A percentile compares a stretch with the other conserved stretches of the same genome.
Evolutionary conservation across 1,140 invertebrate genomes (phyloP).

Genomic region (Bombus sibiricus): DNA sequence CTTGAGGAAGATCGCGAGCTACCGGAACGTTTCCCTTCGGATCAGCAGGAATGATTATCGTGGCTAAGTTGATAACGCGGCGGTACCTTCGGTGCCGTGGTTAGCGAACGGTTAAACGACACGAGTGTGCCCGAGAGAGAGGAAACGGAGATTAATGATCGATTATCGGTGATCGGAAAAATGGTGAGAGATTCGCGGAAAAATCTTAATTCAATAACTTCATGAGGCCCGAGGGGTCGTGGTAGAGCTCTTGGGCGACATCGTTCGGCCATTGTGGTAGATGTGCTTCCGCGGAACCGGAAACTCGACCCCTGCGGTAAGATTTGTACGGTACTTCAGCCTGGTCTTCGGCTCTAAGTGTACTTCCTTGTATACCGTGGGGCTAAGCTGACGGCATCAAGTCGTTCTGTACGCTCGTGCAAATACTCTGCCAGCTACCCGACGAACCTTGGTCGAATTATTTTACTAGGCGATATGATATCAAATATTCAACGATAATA

Average conservation of each 20-base stretch:
- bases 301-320: slow-evolving; percentile 57
- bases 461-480: background rate
- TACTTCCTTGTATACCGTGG: slow-evolving; percentile 71
- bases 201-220: slow-evolving; percentile 48
- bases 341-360: slow-evolving; percentile 65
- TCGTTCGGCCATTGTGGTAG: slow-evolving; percentile 59
- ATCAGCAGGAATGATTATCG: background rate
- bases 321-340: slow-evolving; percentile 63
- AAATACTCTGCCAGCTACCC: background rate
- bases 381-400: slow-evolving; percentile 45
- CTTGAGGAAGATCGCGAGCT: background rate
- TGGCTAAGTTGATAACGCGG: background rate
- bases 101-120: background rate
- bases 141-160: too few species aligned
- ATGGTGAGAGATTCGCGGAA: slow-evolving; percentile 21
- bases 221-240: slow-evolving; percentile 23
- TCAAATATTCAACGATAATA: background rate
- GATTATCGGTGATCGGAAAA: slow-evolving; percentile 19
- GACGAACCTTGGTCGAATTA: background rate
- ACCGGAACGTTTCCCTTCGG: background rate
- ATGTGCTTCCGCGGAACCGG: slow-evolving; percentile 53
- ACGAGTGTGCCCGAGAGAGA: background rate
- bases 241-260: slow-evolving; percentile 61
- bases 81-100: background rate
- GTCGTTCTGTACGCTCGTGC: background rate